phyloP scores from a whole-genome alignment of 2,797 vertebrate species.

The Ataeniobius toweri region DNA sequence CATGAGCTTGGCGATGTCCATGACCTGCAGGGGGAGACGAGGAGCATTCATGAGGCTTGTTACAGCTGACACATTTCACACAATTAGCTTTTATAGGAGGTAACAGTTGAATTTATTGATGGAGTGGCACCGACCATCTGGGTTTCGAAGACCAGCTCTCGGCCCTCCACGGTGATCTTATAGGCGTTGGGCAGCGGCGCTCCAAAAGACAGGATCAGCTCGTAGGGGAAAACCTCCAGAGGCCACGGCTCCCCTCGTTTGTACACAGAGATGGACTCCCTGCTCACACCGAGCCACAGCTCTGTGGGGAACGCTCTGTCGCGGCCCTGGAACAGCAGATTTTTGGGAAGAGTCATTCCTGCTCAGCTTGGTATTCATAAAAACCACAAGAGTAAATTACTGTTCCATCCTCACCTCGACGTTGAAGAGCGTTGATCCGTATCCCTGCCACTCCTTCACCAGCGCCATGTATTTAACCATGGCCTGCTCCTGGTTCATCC shows the following conservation, averaged over 20 bases:
- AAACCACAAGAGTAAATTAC: not conserved
- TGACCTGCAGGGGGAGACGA: slow-evolving; percentile 81
- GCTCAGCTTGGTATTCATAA: not conserved
- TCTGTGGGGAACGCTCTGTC: slow-evolving; percentile 91
- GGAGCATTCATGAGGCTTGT: not conserved
- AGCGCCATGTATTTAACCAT: slow-evolving; percentile 95
- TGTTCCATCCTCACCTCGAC: slow-evolving; percentile 86
- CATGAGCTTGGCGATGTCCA: slow-evolving; percentile 98
- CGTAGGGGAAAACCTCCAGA: slow-evolving; percentile 92
- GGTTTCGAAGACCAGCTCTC: slow-evolving; percentile 93
- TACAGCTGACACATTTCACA: not conserved
- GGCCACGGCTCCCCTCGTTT: slow-evolving; percentile 92
- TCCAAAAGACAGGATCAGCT: slow-evolving; percentile 94
- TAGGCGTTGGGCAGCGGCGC: slow-evolving; percentile 91
- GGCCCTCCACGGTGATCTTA: slow-evolving; percentile 93
- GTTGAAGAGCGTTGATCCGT: slow-evolving; percentile 93
- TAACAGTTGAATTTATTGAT: not conserved
- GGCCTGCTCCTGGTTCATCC: slow-evolving; percentile 91
- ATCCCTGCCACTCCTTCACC: slow-evolving; percentile 95
- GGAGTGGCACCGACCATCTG: slow-evolving; percentile 82
- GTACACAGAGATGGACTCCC: slow-evolving; percentile 92
- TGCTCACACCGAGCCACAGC: slow-evolving; percentile 93
- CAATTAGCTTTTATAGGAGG: too few species aligned
- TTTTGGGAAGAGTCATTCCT: not conserved
- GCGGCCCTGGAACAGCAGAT: slow-evolving; percentile 78